Conservation (phyloP, 2,888 invertebrate genomes). For the Drosophila pseudotakahashii region DNA sequence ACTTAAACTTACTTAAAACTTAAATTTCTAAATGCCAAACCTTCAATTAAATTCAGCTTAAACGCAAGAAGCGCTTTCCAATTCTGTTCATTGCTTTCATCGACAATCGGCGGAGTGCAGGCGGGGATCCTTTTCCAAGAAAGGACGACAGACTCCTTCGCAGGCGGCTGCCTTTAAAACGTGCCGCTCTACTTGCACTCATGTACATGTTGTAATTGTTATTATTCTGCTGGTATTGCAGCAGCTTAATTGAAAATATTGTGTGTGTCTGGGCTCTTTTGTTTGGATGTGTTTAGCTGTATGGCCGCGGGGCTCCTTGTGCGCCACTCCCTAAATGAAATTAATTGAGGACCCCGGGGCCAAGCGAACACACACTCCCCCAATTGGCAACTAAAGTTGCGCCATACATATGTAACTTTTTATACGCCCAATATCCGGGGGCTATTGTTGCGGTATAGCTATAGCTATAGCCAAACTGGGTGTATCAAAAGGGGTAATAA, state of each 20-base stretch:
- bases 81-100: background rate
- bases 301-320: constrained; percentile 60
- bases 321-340: constrained; percentile 68
- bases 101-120: constrained; percentile 9
- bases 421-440: constrained; percentile 60
- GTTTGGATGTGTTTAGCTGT: constrained; percentile 53
- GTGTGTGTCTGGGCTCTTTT: constrained; percentile 47
- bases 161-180: constrained; percentile 31
- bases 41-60: background rate
- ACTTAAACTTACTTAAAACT: too few relatives aligned
- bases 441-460: constrained; percentile 56
- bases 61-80: background rate
- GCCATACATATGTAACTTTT: constrained; percentile 51
- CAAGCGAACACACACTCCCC: constrained; percentile 28
- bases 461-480: constrained; percentile 22
- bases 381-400: constrained; percentile 52
- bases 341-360: constrained; percentile 67
- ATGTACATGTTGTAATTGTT: constrained; percentile 67
- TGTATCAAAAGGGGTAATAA: background rate
- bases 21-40: background rate
- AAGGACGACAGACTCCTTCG: constrained; percentile 15
- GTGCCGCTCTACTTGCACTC: constrained; percentile 30
- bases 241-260: constrained; percentile 78
- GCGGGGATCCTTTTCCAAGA: background rate
- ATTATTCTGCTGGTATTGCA: constrained; percentile 75